phyloP scores from a whole-genome alignment of 2,888 invertebrate genomes.

The Reticulitermes lucifugus region DNA sequence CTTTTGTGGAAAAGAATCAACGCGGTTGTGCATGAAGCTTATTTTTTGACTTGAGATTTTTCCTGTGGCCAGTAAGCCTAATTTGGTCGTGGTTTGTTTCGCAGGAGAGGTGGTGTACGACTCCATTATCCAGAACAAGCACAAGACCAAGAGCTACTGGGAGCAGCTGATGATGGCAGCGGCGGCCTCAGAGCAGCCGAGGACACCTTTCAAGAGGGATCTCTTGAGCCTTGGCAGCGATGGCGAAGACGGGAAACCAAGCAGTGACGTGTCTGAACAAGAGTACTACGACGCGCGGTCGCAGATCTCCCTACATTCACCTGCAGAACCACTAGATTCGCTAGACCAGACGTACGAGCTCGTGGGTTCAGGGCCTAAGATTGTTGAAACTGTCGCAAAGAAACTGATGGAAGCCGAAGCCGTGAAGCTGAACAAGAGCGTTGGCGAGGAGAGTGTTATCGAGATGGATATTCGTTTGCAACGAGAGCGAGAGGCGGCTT shows the following conservation, averaged over 20 bases:
- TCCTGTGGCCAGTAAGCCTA: background rate
- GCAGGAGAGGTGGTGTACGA: slow-evolving; percentile 59
- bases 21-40: no score
- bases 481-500: slow-evolving; percentile 63
- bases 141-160: slow-evolving; percentile 59
- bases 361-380: slow-evolving; percentile 46
- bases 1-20: no score
- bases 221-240: slow-evolving; percentile 31
- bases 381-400: slow-evolving; percentile 53
- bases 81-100: slow-evolving; percentile 28
- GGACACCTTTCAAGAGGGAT: slow-evolving; percentile 18
- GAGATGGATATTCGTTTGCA: slow-evolving; percentile 65
- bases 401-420: slow-evolving; percentile 34
- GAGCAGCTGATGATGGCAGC: slow-evolving; percentile 58
- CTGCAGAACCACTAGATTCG: slow-evolving; percentile 41
- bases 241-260: slow-evolving; percentile 43
- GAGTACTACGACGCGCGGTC: slow-evolving; percentile 53
- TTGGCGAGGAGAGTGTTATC: slow-evolving; percentile 61
- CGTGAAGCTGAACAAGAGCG: background rate
- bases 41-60: no score
- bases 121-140: slow-evolving; percentile 59
- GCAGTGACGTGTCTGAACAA: slow-evolving; percentile 52
- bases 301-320: slow-evolving; percentile 48
- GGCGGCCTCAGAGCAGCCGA: slow-evolving; percentile 45
- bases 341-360: slow-evolving; percentile 22